These are phyloP conservation scores for Vanessa atalanta DNA, from an alignment of 1,140 invertebrate genomes.

Conservation along the genomic window DNA sequence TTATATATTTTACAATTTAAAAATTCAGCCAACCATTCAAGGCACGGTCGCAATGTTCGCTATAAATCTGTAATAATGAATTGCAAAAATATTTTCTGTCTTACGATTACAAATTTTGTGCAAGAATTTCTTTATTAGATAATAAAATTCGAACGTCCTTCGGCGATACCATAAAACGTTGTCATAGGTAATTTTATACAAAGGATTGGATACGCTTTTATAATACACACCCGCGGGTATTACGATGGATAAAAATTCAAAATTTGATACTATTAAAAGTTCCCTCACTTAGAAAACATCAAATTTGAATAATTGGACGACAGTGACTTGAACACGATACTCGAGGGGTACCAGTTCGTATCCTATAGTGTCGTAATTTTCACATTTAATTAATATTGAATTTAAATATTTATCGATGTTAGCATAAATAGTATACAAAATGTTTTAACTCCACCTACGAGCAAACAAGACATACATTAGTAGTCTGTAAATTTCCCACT, in stretches of 20 bases:
- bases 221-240: constrained; percentile 3
- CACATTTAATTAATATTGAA: too few species aligned
- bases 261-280: not conserved
- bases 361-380: not conserved
- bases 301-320: not conserved
- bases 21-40: not conserved
- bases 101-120: not conserved
- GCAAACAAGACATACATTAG: too few species aligned
- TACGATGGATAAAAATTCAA: not conserved
- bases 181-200: not conserved
- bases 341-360: not conserved
- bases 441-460: too few species aligned
- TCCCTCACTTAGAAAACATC: not conserved
- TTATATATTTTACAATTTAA: not conserved
- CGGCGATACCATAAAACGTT: not conserved
- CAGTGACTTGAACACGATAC: not conserved
- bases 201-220: not conserved
- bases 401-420: too few species aligned
- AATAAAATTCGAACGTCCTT: not conserved
- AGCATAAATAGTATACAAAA: too few species aligned
- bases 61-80: constrained; percentile 1
- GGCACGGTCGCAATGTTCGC: not conserved
- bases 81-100: constrained; percentile 4
- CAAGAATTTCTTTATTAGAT: constrained; percentile 8
- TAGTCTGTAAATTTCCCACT: too few species aligned